Percentiles rank a stretch among this genome's conserved stretches.
Conservation (phyloP, 1,140 invertebrate genomes). For the Drosophila tani region DNA sequence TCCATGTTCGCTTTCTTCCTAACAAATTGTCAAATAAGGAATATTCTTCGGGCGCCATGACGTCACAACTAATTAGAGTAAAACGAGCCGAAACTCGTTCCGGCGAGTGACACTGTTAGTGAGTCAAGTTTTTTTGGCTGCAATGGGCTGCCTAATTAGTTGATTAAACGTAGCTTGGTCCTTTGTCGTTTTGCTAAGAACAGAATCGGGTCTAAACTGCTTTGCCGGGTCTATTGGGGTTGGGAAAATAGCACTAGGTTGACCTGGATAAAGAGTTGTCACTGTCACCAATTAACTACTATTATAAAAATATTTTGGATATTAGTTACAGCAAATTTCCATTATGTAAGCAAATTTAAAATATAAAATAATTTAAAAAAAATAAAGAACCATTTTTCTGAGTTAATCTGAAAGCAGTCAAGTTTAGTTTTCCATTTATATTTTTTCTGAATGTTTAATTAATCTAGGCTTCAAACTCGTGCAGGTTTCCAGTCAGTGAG, state of each 20-base stretch:
- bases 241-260: neutral
- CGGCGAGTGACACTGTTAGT: conserved; percentile 4
- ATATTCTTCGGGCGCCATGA: conserved; percentile 21
- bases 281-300: neutral
- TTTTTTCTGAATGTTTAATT: too few relatives aligned
- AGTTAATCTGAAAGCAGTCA: too few relatives aligned
- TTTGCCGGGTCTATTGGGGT: neutral
- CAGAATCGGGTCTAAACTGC: conserved; percentile 13
- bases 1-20: conserved; percentile 27
- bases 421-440: too few relatives aligned
- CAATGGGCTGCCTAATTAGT: conserved; percentile 47
- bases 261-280: neutral
- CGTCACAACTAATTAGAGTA: conserved; percentile 56
- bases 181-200: conserved; percentile 5
- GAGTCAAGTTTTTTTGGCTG: conserved; percentile 34
- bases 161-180: conserved; percentile 21
- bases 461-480: neutral
- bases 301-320: neutral
- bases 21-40: conserved; percentile 32
- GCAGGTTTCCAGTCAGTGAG: neutral
- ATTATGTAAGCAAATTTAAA: too few relatives aligned
- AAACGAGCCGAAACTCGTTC: conserved; percentile 20
- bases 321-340: neutral
- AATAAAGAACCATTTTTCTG: too few relatives aligned
- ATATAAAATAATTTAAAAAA: too few relatives aligned